These are phyloP conservation scores for Merodon equestris DNA, from an alignment of 2,888 invertebrate species.

Conservation along the genomic window DNA sequence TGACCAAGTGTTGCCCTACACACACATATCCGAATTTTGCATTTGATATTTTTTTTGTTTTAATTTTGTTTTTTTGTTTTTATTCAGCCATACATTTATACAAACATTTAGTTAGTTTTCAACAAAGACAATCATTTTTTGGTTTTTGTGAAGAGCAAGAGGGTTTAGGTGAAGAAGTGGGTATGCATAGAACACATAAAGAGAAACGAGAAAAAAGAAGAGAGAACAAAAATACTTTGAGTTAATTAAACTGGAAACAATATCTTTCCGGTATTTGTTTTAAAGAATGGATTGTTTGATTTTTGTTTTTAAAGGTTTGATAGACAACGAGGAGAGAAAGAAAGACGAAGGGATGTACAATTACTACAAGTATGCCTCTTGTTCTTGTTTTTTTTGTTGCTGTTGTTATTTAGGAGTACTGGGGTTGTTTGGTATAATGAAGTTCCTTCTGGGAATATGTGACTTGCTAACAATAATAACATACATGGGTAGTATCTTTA, in stretches of 20 bases:
- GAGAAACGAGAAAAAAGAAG: slow-evolving; percentile 53
- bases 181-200: slow-evolving; percentile 54
- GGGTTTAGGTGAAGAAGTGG: slow-evolving; percentile 64
- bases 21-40: slow-evolving; percentile 71
- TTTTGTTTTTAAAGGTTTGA: slow-evolving; percentile 11
- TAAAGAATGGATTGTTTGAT: no score
- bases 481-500: no score
- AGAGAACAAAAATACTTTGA: slow-evolving; percentile 58
- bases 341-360: no score
- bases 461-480: no score
- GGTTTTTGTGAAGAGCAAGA: slow-evolving; percentile 56
- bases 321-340: no score
- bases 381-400: no score
- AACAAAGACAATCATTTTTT: slow-evolving; percentile 37
- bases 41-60: slow-evolving; percentile 41
- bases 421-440: no score
- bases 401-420: no score
- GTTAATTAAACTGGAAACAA: slow-evolving; percentile 50
- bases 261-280: slow-evolving; percentile 24
- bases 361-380: no score
- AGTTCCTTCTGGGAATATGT: no score
- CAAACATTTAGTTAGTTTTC: slow-evolving; percentile 55
- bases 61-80: slow-evolving; percentile 39
- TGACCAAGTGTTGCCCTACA: slow-evolving; percentile 79
- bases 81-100: slow-evolving; percentile 67